These are phyloP conservation scores for Oryctolagus cuniculus DNA, from an alignment of 2,113 vertebrate genomes.

Conservation along the genomic window DNA sequence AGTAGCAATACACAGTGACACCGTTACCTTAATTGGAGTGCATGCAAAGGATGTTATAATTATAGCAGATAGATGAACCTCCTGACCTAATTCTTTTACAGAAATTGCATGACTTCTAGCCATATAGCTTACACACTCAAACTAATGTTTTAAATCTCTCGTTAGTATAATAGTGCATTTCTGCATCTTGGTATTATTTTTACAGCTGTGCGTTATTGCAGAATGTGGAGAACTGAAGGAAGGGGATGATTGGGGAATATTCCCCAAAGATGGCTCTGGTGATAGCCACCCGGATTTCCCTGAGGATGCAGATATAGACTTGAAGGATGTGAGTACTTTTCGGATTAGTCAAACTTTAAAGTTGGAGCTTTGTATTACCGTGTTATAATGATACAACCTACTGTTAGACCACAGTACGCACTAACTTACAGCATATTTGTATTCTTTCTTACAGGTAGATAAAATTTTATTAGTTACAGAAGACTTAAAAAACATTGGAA, in stretches of 20 bases:
- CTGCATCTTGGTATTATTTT: conserved; percentile 51
- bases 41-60: neutral
- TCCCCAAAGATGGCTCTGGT: conserved; percentile 91
- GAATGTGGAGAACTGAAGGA: conserved; percentile 96
- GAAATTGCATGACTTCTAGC: neutral
- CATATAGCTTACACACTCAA: neutral
- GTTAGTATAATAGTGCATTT: neutral
- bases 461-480: conserved; percentile 94
- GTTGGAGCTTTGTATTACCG: neutral
- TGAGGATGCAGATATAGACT: conserved; percentile 94
- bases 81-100: too few species aligned
- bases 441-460: conserved; percentile 90
- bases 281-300: conserved; percentile 95
- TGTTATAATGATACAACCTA: conserved; percentile 15
- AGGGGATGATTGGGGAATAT: conserved; percentile 92
- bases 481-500: conserved; percentile 97
- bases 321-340: conserved; percentile 93
- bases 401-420: neutral
- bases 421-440: conserved; percentile 40
- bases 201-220: conserved; percentile 92
- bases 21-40: neutral
- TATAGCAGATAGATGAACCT: neutral
- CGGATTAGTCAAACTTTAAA: neutral
- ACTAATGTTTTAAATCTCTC: neutral
- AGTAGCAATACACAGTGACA: neutral